Evolutionary conservation across 2,113 vertebrate genomes (phyloP).

Genomic region (Mirounga angustirostris): DNA sequence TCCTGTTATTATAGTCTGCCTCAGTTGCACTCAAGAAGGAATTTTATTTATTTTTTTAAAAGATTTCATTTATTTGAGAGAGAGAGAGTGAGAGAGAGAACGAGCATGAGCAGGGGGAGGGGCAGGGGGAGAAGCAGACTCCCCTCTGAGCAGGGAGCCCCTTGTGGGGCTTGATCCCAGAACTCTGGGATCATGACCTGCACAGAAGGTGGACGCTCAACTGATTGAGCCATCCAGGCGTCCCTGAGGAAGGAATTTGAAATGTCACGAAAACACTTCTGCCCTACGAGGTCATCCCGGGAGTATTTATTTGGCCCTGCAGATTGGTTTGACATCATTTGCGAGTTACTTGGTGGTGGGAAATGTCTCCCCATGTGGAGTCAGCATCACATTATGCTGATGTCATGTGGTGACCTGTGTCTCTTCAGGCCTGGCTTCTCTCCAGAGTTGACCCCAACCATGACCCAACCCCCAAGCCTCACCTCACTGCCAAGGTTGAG

Average conservation of each 20-base stretch:
- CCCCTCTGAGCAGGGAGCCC: neutral
- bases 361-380: neutral
- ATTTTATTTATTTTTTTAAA: neutral
- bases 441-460: neutral
- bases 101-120: neutral
- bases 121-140: neutral
- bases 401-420: no score
- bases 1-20: neutral
- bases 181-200: neutral
- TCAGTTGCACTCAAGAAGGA: neutral
- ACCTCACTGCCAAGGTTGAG: neutral
- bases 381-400: neutral
- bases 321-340: neutral
- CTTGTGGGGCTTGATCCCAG: neutral
- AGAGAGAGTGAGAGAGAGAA: neutral
- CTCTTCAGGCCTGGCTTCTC: neutral
- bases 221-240: neutral
- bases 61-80: neutral
- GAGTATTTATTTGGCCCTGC: neutral
- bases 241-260: neutral
- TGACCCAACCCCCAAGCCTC: neutral
- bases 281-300: accelerated
- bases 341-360: neutral
- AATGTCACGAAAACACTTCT: neutral
- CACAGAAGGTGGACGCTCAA: neutral